Evolutionary conservation across 2,113 vertebrate species (phyloP).

Genomic region (Osmerus eperlanus): DNA sequence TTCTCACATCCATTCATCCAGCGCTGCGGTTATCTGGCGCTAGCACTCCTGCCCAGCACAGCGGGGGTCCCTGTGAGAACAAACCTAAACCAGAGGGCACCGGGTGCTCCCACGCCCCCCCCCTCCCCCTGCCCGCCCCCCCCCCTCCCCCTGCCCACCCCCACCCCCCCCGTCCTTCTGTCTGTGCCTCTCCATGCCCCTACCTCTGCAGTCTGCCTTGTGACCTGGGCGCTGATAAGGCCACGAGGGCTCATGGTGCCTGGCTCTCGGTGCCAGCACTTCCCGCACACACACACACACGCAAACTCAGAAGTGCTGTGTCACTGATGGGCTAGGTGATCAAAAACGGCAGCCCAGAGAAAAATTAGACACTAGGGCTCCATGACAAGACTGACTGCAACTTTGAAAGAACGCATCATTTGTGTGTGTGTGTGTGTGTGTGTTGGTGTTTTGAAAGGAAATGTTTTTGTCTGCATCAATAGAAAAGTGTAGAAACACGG

Average conservation of each 20-base stretch:
- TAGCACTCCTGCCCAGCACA: conserved; percentile 67
- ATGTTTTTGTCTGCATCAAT: too few relatives aligned
- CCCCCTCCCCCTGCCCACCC: conserved; percentile 37
- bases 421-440: background rate
- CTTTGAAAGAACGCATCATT: too few relatives aligned
- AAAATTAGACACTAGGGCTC: conserved; percentile 49
- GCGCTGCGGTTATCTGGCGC: conserved; percentile 64
- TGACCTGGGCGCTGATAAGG: conserved; percentile 68
- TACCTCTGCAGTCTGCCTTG: conserved; percentile 52
- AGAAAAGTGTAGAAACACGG: too few relatives aligned
- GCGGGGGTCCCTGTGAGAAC: conserved; percentile 69
- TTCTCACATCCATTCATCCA: conserved; percentile 59
- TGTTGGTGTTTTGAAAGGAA: background rate
- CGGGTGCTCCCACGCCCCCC: conserved; percentile 44
- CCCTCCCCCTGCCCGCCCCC: conserved; percentile 11
- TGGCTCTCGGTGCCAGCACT: conserved; percentile 60
- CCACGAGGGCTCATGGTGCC: conserved; percentile 47
- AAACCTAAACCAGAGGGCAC: conserved; percentile 51
- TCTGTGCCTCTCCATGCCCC: background rate
- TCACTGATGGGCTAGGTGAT: conserved; percentile 57
- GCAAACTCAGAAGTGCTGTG: conserved; percentile 32
- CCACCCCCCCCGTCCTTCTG: conserved; percentile 21
- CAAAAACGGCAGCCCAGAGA: conserved; percentile 52
- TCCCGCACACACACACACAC: conserved; percentile 18
- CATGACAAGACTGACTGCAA: conserved; percentile 8